Conservation (phyloP, 2,113 vertebrate genomes). For the Lasiurus borealis region DNA sequence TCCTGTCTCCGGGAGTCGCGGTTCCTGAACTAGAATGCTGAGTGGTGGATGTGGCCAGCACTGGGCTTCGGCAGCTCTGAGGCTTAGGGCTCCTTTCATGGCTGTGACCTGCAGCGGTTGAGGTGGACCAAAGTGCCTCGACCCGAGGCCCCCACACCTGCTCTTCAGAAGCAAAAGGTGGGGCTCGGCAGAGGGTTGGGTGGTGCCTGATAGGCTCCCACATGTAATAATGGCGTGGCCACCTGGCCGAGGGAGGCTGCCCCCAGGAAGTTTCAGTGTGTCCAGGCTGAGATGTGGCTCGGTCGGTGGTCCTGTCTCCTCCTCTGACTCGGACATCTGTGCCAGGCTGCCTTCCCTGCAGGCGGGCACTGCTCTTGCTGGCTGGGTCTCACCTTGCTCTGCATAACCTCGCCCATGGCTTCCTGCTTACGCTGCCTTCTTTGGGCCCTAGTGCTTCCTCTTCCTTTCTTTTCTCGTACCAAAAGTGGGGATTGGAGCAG, state of each 20-base stretch:
- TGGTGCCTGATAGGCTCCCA: background rate
- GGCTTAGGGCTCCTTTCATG: background rate
- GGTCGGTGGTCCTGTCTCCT: background rate
- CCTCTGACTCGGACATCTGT: background rate
- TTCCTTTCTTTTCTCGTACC: conserved; percentile 41
- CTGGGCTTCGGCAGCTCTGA: background rate
- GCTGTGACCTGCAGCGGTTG: background rate
- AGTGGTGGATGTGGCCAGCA: background rate
- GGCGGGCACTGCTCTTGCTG: background rate
- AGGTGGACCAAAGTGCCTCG: background rate
- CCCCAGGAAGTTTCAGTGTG: background rate
- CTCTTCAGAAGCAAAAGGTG: background rate
- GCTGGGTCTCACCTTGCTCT: background rate
- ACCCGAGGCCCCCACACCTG: background rate
- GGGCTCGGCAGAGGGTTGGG: background rate
- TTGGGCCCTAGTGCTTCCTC: background rate
- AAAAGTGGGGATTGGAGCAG: background rate
- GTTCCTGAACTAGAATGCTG: background rate
- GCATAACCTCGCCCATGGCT: background rate
- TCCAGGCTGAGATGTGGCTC: background rate
- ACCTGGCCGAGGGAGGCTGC: background rate
- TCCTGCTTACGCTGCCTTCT: background rate
- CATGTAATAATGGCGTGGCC: fast-evolving
- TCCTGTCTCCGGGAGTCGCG: background rate
- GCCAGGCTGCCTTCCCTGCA: background rate